phyloP scores from a whole-genome alignment of 2,113 vertebrate genomes.

The Actenoides lindsayi region DNA sequence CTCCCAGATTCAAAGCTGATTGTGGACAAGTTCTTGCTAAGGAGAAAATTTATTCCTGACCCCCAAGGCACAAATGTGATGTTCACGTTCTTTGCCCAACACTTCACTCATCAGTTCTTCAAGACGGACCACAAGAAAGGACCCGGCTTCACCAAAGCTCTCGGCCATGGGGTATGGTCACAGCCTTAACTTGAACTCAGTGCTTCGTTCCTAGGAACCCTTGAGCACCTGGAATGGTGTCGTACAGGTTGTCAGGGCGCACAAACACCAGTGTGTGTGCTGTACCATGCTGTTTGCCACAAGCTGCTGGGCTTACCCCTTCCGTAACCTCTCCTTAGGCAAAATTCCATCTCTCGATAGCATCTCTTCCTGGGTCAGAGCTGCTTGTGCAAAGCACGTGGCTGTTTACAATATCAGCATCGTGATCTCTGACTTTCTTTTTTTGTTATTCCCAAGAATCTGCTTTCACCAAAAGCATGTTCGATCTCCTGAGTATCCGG shows the following conservation, averaged over 20 bases:
- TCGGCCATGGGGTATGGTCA: constrained; percentile 89
- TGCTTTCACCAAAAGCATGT: neutral
- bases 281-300: neutral
- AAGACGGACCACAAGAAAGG: constrained; percentile 90
- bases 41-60: constrained; percentile 91
- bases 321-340: neutral
- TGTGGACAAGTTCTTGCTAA: constrained; percentile 88
- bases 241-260: neutral
- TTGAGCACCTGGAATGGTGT: neutral
- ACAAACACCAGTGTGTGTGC: neutral
- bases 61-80: constrained; percentile 93
- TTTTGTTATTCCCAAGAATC: neutral
- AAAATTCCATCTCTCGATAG: rapidly evolving
- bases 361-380: neutral
- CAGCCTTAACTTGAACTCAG: neutral
- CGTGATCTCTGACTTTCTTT: neutral
- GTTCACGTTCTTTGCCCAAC: constrained; percentile 98
- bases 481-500: neutral
- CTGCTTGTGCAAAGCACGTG: neutral
- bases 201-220: neutral
- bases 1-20: constrained; percentile 87
- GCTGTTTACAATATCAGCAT: neutral
- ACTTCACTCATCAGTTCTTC: constrained; percentile 98
- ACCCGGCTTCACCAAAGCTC: constrained; percentile 86
- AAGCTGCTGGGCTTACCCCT: neutral